These are phyloP conservation scores for Palythoa heliodiscus DNA, from an alignment of 92 coral and sea anemone genomes.

Conservation along the genomic window DNA sequence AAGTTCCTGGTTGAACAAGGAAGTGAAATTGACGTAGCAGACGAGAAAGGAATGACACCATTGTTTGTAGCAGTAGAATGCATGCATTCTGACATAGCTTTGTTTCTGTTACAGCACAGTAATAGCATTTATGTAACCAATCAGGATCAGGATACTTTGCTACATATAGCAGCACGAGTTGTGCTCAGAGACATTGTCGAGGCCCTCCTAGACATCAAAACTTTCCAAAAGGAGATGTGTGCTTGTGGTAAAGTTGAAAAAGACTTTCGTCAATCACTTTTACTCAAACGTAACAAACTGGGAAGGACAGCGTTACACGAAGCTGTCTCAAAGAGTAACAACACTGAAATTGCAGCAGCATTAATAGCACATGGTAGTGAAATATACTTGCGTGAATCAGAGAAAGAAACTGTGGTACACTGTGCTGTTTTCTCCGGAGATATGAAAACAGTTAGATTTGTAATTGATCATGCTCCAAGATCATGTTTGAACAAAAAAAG, in stretches of 20 bases:
- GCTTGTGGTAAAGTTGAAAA: background rate
- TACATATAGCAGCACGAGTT: conserved; percentile 13
- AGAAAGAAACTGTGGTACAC: conserved; percentile 1
- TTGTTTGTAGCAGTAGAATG: background rate
- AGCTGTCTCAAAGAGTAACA: background rate
- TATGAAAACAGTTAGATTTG: background rate
- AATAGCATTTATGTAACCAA: background rate
- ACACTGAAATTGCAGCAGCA: background rate
- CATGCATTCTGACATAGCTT: background rate
- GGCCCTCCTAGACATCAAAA: background rate
- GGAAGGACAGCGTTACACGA: conserved; percentile 24
- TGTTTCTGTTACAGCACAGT: conserved; percentile 1
- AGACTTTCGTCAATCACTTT: background rate
- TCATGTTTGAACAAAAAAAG: background rate
- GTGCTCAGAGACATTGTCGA: background rate
- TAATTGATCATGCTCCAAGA: background rate
- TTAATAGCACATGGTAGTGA: conserved; percentile 14
- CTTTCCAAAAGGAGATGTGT: background rate
- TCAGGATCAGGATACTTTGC: background rate
- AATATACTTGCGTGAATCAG: background rate
- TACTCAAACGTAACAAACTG: background rate
- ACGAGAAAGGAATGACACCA: conserved; percentile 2
- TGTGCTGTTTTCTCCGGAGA: background rate
- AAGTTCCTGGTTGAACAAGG: conserved; percentile 34
- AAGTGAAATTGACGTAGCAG: conserved; percentile 26